Evolutionary conservation across 2,113 vertebrate species (phyloP).

Genomic region (Perca fluviatilis): DNA sequence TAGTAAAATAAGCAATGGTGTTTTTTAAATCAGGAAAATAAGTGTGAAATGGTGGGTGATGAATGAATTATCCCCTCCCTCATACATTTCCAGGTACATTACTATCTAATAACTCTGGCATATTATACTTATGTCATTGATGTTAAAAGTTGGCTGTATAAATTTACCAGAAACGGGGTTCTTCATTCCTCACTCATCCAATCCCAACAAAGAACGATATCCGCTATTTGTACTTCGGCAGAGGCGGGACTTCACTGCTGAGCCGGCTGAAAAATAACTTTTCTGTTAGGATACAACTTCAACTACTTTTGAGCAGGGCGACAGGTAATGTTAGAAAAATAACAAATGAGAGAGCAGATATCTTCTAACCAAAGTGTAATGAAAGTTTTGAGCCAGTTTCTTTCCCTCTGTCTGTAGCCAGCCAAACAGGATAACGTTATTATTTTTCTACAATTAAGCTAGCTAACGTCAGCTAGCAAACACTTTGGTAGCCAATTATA

Average conservation of each 20-base stretch:
- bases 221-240: too few species aligned
- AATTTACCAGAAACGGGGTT: too few species aligned
- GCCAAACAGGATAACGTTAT: background rate
- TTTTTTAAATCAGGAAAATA: too few species aligned
- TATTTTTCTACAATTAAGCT: background rate
- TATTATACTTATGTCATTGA: too few species aligned
- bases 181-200: background rate
- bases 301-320: background rate
- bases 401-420: background rate
- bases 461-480: background rate
- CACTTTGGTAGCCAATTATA: background rate
- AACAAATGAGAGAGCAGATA: fast-evolving
- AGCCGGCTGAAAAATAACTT: background rate
- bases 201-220: background rate
- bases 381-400: background rate
- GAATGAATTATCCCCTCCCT: too few species aligned
- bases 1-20: too few species aligned
- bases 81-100: too few species aligned
- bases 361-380: background rate
- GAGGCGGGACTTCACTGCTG: background rate
- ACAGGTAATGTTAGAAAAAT: background rate
- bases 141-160: too few species aligned
- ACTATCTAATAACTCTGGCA: too few species aligned
- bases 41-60: too few species aligned
- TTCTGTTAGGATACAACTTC: background rate